Base-by-base conservation (phyloP, 2,797 vertebrate genomes). In the Pteropus rufus region DNA sequence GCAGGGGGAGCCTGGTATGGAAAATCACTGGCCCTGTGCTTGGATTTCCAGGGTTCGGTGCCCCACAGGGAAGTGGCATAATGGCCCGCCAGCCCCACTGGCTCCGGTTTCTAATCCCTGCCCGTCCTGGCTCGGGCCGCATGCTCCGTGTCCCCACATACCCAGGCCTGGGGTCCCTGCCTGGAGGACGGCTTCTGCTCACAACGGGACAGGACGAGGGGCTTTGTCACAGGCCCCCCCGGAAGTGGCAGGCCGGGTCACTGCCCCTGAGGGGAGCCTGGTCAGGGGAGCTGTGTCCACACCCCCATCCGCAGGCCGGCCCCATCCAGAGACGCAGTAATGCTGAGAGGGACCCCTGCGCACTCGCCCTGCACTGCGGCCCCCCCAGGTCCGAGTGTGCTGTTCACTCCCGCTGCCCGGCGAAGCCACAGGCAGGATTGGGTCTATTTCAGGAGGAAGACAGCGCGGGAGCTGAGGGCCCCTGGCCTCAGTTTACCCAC, bases 71-170 rank as follows among this genome's bases (percentile, higher is more conserved):
- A 77, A 36, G 36, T 0, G 34, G 76, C 18, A 73, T 34, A 11
- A 39, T 31, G 16, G 16, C 56, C 39, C 9, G 12, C 10, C 0
- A 23, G 69, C 7, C 31, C 18, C 1, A 16, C 14, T 2, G 46
- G 70, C 34, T 95, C 93, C 7, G 26, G 39, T 86, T 94, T 46
- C 76, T 95, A 62, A 86, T 82, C 95, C 86, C 39, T 1, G 14
- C 3, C 29, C 14, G 54, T 49, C 10, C n/a, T 3, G 52, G 70
- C 41, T 49, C 14, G 5, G 41, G 49, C 85, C 24, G 2, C 24
- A 5, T 1, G 0, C 44, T 5, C 44, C 0, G 19, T 12, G 19
- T 52, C 54, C 46, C 23, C 67, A 26, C 0, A 0, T 14, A 58
- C 31, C 62, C 1, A 3, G 56, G 24, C 39, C 29, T 41, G 10